Evolutionary conservation across 2,797 vertebrate genomes (phyloP).

Genomic region (Oceanodroma leucorhoa): DNA sequence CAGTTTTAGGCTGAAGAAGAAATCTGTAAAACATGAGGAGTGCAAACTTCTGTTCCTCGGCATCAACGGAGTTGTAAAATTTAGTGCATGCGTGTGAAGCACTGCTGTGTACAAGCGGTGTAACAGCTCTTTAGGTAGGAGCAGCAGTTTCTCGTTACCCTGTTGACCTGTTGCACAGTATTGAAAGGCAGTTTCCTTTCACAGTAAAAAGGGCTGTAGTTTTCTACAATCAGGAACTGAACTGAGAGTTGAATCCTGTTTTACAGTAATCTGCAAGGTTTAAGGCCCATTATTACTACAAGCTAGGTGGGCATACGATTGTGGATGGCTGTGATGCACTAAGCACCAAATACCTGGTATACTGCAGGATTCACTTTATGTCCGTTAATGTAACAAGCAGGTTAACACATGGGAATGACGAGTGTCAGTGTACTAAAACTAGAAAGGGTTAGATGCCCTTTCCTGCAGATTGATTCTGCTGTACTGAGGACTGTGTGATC

Average conservation of each 20-base stretch:
- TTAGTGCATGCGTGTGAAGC: not conserved
- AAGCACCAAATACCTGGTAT: accelerated
- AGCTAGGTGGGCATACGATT: accelerated
- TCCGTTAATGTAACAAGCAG: not conserved
- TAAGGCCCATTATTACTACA: not conserved
- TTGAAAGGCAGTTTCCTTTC: not conserved
- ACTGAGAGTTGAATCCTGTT: not conserved
- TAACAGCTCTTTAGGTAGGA: not conserved
- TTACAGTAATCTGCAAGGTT: not conserved
- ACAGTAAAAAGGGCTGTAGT: not conserved
- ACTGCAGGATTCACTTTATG: not conserved
- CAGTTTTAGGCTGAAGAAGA: not conserved
- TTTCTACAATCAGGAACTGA: not conserved
- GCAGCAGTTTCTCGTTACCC: accelerated
- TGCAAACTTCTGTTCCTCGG: not conserved
- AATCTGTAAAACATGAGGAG: not conserved
- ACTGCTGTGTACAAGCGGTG: not conserved
- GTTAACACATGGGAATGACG: not conserved
- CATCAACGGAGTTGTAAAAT: not conserved
- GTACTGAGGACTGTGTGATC: not conserved
- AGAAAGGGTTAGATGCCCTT: not conserved
- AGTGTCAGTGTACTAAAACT: accelerated
- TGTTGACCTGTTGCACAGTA: not conserved
- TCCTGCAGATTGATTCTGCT: not conserved
- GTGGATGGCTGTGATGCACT: not conserved